Evolutionary conservation across 2,888 invertebrate species (phyloP), one percentile per base, ranked within the genome.

Genomic region (Drosophila flavopinicola): DNA sequence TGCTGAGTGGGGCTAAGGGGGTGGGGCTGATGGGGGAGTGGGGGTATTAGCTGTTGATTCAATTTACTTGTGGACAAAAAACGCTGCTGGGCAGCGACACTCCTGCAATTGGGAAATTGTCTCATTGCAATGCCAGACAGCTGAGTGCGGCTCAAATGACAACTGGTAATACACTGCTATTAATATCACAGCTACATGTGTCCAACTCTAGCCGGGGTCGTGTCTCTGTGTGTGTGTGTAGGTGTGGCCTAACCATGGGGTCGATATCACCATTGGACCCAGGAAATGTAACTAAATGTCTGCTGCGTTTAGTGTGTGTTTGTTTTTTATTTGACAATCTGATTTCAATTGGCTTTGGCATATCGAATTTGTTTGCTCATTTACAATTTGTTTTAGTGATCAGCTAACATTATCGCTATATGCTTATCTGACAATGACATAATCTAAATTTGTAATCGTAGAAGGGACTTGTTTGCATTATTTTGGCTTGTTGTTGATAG

Each of bases 151-250:
- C 75, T 87, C 82, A 68, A 82, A 83, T 83, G 83, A 83, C 87
- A 83, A 83, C 87, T 86, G 66, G 78, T 86, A 80, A 78, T 87
- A 85, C 66, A 52, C 49, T 37, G 73, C 82, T 73, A 83, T 83
- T 87, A 86, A 87, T 86, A 87, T 66, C 39, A 35, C 27, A 24
- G 47, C 49, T 42, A 75, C 70, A 75, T 63, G 63, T 71, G 70
- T 63, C 39, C 48, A 39, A 39, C 9, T 6, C 33, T 30, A 32
- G 42, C 47, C 44, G 48, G 58, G 66, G 47, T 70, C 54, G 63
- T 32, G 30, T 48, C 10, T 2, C 6, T 27, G 29, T 38, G 13
- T 42, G 7, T 27, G 7, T 15, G 39, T 52, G 52, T 63, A 49
- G 70, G 68, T 68, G 68, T 64, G 70, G 64, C 47, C 32, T 35